phyloP scores from a whole-genome alignment of 2,797 vertebrate genomes.

The Gymnothorax reevesii region DNA sequence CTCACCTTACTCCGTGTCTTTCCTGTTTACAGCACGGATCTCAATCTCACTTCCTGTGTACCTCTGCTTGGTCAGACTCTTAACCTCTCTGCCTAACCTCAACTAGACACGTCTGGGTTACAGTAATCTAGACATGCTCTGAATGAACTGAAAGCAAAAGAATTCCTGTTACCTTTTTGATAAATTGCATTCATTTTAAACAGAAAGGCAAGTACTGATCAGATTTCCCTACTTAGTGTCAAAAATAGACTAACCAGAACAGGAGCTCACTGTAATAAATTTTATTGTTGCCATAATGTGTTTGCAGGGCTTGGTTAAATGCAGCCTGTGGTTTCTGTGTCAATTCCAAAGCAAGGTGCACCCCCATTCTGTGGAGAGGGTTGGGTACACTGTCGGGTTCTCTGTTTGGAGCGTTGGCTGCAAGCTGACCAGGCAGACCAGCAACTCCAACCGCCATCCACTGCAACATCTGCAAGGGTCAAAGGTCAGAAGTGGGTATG shows the following conservation, averaged over 20 bases:
- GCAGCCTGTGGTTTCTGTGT: slow-evolving; percentile 68
- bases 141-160: not conserved
- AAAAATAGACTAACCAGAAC: slow-evolving; percentile 2
- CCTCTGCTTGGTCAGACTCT: not conserved
- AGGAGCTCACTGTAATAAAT: not conserved
- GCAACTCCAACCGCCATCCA: slow-evolving; percentile 88
- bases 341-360: slow-evolving; percentile 69
- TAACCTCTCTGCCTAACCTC: not conserved
- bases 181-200: not conserved
- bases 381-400: slow-evolving; percentile 82
- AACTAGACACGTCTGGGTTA: not conserved
- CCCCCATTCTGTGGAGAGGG: slow-evolving; percentile 74
- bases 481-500: not conserved
- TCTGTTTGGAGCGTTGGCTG: slow-evolving; percentile 63
- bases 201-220: not conserved
- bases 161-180: not conserved
- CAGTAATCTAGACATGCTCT: not conserved
- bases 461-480: slow-evolving; percentile 65
- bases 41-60: not conserved
- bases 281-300: not conserved
- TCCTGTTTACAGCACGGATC: too few relatives aligned
- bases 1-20: not conserved
- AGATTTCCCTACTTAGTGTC: not conserved
- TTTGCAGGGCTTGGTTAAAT: slow-evolving; percentile 28
- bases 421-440: slow-evolving; percentile 86